Evolutionary conservation across 1,140 invertebrate genomes (phyloP).

Genomic region (Cherax quadricarinatus): DNA sequence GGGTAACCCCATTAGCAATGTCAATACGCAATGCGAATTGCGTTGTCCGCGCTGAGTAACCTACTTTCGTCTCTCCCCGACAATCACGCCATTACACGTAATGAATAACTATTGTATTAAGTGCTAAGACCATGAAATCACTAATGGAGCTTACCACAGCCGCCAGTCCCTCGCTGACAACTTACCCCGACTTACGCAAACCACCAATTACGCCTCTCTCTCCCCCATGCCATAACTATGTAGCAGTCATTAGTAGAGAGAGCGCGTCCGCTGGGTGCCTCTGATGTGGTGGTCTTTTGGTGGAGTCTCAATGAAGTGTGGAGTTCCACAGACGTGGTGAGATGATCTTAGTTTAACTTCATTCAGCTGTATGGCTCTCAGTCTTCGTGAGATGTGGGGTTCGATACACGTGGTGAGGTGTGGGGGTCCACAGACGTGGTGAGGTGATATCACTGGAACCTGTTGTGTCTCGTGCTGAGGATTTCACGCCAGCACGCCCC

Average conservation of each 20-base stretch:
- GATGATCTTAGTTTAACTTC: too few species aligned
- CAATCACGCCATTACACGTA: neutral
- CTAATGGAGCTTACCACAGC: neutral
- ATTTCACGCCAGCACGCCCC: conserved; percentile 28
- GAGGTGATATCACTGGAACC: neutral
- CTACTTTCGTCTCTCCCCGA: neutral
- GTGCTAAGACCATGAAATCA: neutral
- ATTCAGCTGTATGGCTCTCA: too few species aligned
- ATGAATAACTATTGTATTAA: neutral
- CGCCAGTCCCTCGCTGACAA: neutral
- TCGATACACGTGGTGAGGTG: too few species aligned
- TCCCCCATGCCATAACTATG: neutral
- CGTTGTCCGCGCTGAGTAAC: neutral
- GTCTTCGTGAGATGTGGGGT: too few species aligned
- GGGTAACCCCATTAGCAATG: neutral
- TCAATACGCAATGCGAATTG: neutral
- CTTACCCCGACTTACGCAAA: neutral
- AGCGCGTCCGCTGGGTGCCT: neutral
- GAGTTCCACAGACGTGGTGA: too few species aligned
- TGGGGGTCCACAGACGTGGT: too few species aligned
- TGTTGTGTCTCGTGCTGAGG: neutral
- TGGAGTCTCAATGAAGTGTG: too few species aligned
- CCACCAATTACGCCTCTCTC: neutral
- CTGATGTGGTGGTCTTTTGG: too few species aligned
- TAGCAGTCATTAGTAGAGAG: neutral